Evolutionary conservation across 2,113 vertebrate genomes (phyloP).

Genomic region (Vulpes lagopus): DNA sequence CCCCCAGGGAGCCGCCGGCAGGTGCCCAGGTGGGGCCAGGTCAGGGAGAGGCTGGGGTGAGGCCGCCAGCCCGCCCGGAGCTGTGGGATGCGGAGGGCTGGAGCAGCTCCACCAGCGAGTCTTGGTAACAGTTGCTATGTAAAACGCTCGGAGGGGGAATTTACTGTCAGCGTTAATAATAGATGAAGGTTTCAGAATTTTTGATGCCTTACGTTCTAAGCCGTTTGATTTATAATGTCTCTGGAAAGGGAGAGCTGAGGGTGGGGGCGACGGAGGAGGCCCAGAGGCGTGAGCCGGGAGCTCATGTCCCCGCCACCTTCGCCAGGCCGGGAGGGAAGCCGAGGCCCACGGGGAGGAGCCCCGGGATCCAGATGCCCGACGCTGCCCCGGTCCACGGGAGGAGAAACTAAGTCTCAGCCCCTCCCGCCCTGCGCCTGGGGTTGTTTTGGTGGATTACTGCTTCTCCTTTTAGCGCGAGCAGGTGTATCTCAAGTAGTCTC

Average conservation of each 20-base stretch:
- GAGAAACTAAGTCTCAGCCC: not conserved
- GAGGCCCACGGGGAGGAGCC: not conserved
- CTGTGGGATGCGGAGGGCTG: conserved; percentile 51
- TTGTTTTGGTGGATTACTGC: conserved; percentile 73
- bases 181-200: conserved; percentile 92
- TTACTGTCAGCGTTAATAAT: conserved; percentile 92
- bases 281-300: conserved; percentile 21
- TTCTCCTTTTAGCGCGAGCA: conserved; percentile 74
- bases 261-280: conserved; percentile 54
- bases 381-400: not conserved
- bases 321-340: conserved; percentile 12
- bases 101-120: conserved; percentile 75
- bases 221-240: conserved; percentile 90
- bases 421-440: not conserved
- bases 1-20: not conserved
- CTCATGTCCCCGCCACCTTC: not conserved
- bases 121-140: conserved; percentile 92
- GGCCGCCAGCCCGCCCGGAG: conserved; percentile 16
- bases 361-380: not conserved
- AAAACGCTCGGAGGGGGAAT: conserved; percentile 90
- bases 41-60: not conserved
- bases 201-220: conserved; percentile 90
- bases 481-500: conserved; percentile 86
- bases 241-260: conserved; percentile 76
- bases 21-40: conserved; percentile 42